Evolutionary conservation across 1,140 invertebrate genomes (phyloP), one percentile per base, ranked within the genome.

Genomic region (Heliconius congener): DNA sequence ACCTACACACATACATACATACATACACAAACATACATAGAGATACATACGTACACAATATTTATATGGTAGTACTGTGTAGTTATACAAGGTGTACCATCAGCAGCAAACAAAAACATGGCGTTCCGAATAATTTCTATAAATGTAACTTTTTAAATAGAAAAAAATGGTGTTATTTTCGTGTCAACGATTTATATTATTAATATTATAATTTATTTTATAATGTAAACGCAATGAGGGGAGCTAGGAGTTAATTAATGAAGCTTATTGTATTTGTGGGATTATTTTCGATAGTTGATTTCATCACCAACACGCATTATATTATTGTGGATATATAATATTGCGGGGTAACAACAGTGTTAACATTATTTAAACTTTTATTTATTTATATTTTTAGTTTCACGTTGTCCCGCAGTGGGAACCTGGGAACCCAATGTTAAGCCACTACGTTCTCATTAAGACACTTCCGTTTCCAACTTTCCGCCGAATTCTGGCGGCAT

Each of bases 231-330:
- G 8, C 19, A 6, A 37, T 46, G 55, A n/a, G 9, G n/a, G 3
- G 37, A 6, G 5, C 19, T 66, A 66, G 9, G 60, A 23, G 2
- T 60, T 76, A 70, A 66, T 66, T 75, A 75, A 60, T 76, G 34
- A 13, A 37, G 23, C 37, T 9, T 37, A 70, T 50, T 70, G 37
- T 42, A 37, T 50, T 71, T 70, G 42, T 8, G 19, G 34, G 19
- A 34, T 39, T 60, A 39, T 75, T 75, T 52, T 23, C 23, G 34
- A 60, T 75, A 23, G 66, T 75, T 55, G 39, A 66, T 66, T 75
- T 66, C 55, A 57, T 74, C 37, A n/a, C 27, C 4, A 57, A n/a
- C 55, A 27, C 57, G 27, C 23, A 27, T 60, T 30, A 60, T 3
- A 27, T 19, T 23, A 60, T 27, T 60, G 11, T 23, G 57, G 57